phyloP scores from a whole-genome alignment of 2,888 invertebrate genomes.

The Latheticus oryzae region DNA sequence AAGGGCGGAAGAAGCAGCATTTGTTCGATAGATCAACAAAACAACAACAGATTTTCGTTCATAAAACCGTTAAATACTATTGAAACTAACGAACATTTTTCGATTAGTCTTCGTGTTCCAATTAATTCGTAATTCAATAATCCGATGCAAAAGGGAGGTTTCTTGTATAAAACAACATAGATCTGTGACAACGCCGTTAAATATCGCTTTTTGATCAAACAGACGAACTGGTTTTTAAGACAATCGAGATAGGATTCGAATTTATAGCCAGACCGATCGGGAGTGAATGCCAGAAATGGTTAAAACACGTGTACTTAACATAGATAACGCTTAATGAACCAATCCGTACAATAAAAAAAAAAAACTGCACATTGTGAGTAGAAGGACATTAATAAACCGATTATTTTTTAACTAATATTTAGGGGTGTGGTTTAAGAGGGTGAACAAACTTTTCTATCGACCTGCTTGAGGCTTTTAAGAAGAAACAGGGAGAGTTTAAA shows the following conservation, averaged over 20 bases:
- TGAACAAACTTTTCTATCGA: conserved; percentile 61
- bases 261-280: conserved; percentile 58
- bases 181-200: conserved; percentile 47
- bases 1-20: background rate
- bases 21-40: background rate
- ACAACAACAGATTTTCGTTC: conserved; percentile 3
- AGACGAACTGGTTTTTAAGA: conserved; percentile 59
- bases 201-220: conserved; percentile 53
- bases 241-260: conserved; percentile 60
- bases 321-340: conserved; percentile 63
- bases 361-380: conserved; percentile 49
- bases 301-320: conserved; percentile 63
- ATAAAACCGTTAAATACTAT: too few relatives aligned
- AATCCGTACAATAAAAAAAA: conserved; percentile 57
- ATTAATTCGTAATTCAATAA: conserved; percentile 29
- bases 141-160: conserved; percentile 11
- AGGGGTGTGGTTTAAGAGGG: conserved; percentile 57
- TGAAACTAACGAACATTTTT: too few relatives aligned
- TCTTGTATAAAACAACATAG: conserved; percentile 16
- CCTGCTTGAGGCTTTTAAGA: conserved; percentile 57
- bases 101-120: conserved; percentile 13
- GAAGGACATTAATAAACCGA: conserved; percentile 23
- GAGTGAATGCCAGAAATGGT: conserved; percentile 60
- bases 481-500: conserved; percentile 58
- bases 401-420: conserved; percentile 48